These are phyloP conservation scores for Apaloderma vittatum DNA, from an alignment of 2,113 vertebrate genomes.

Conservation along the genomic window DNA sequence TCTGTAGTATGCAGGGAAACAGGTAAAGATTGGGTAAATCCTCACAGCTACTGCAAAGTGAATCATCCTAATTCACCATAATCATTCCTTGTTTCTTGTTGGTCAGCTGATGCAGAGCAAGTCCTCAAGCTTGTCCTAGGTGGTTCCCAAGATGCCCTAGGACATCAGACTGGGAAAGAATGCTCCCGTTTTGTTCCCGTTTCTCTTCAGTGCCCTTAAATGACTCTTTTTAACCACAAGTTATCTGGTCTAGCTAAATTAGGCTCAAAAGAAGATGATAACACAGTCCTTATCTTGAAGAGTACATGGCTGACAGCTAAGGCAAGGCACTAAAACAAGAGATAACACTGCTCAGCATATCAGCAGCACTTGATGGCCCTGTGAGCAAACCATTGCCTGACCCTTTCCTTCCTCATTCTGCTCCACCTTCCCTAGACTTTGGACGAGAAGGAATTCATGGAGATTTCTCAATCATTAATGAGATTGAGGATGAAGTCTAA, in stretches of 20 bases:
- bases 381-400: neutral
- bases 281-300: rapidly evolving
- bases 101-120: neutral
- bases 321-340: neutral
- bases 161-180: neutral
- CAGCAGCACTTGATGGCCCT: neutral
- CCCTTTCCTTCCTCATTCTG: neutral
- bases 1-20: neutral
- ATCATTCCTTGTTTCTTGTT: neutral
- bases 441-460: neutral
- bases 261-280: neutral
- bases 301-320: neutral
- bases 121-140: neutral
- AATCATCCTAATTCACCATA: neutral
- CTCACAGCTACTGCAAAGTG: neutral
- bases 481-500: neutral
- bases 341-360: neutral
- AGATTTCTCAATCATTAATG: neutral
- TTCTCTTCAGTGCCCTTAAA: too few species aligned
- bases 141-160: neutral
- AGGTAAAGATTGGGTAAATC: neutral
- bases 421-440: neutral
- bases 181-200: neutral
- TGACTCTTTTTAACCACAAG: neutral
- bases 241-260: neutral